Conservation (phyloP, 2,797 vertebrate genomes). For the Gymnoscopelus braueri region DNA sequence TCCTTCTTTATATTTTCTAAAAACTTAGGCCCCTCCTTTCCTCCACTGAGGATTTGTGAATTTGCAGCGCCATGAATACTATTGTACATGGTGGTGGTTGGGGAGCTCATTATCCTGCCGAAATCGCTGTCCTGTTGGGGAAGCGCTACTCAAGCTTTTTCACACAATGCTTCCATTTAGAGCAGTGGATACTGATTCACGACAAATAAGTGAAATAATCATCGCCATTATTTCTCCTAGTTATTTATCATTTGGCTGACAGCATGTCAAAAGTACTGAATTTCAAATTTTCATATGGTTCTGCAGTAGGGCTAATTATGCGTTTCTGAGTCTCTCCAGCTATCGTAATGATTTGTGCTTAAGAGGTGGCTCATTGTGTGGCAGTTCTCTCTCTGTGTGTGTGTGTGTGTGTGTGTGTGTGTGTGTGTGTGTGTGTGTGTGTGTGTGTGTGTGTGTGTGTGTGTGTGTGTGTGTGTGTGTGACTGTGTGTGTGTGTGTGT, state of each 20-base stretch:
- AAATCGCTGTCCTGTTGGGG: conserved; percentile 27
- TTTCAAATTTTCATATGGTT: conserved; percentile 63
- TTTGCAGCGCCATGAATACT: conserved; percentile 30
- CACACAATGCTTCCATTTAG: conserved; percentile 32
- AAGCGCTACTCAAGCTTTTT: not conserved
- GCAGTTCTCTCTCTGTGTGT: conserved; percentile 41
- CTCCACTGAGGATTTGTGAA: conserved; percentile 3
- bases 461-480: no score
- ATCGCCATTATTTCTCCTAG: conserved; percentile 60
- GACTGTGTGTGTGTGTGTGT: no score
- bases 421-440: no score
- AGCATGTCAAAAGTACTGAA: conserved; percentile 72
- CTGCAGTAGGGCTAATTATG: conserved; percentile 68
- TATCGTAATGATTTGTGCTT: conserved; percentile 67
- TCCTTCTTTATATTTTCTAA: not conserved
- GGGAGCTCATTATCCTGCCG: conserved; percentile 41
- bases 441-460: no score
- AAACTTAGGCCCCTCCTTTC: conserved; percentile 10
- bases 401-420: no score
- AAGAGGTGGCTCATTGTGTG: conserved; percentile 64
- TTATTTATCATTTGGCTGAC: conserved; percentile 71
- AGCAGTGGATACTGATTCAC: conserved; percentile 46
- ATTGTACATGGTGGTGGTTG: conserved; percentile 9
- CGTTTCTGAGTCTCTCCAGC: conserved; percentile 70
- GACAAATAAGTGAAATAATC: conserved; percentile 69